Evolutionary conservation across 2,888 invertebrate species (phyloP).

Genomic region (Chironomus tentans): DNA sequence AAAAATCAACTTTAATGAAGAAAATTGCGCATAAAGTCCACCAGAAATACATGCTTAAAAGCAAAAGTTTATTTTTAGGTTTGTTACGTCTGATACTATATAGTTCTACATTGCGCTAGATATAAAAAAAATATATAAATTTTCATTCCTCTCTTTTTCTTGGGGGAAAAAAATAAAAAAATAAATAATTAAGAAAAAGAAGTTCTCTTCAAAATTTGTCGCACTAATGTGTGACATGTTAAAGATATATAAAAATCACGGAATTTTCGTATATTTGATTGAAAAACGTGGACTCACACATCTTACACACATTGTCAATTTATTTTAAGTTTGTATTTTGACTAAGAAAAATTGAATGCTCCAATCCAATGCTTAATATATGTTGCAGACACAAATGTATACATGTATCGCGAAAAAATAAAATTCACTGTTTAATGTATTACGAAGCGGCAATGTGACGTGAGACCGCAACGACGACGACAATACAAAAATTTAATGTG

Average conservation of each 20-base stretch:
- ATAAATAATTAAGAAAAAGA: neutral
- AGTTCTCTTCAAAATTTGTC: neutral
- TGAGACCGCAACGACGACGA: neutral
- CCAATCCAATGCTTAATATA: neutral
- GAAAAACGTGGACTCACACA: neutral
- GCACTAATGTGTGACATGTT: neutral
- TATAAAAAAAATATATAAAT: neutral
- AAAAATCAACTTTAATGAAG: neutral
- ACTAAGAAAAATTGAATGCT: neutral
- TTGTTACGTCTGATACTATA: neutral
- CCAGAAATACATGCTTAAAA: neutral
- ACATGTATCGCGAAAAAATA: neutral
- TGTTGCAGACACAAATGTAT: neutral
- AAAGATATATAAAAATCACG: neutral
- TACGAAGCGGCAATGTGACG: neutral
- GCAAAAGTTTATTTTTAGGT: slow-evolving; percentile 7
- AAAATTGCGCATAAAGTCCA: slow-evolving; percentile 1
- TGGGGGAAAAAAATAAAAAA: neutral
- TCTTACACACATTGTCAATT: neutral
- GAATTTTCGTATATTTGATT: neutral
- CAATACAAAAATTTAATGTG: neutral
- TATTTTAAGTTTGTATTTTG: too few relatives aligned
- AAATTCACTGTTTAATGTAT: neutral
- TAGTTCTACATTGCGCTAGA: slow-evolving; percentile 1
- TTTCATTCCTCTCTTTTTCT: neutral